Evolutionary conservation across 2,113 vertebrate species (phyloP), one percentile per base, ranked within the genome.

Genomic region (Pomatorhinus ruficollis): DNA sequence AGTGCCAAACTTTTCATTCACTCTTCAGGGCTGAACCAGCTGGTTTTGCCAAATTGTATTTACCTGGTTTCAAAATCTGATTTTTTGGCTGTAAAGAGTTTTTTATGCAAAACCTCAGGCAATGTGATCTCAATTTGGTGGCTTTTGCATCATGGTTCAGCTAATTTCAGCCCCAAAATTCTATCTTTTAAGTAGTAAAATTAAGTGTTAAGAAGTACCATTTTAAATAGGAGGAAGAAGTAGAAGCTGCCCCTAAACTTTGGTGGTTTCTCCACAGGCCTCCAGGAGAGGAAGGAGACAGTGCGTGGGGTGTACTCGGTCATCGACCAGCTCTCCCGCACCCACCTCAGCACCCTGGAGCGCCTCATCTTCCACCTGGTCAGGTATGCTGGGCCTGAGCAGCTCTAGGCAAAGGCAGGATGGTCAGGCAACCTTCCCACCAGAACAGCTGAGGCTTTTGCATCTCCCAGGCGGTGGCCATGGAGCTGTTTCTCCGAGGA

Each of bases 361-460:
- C 99, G 99, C 40, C 98, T 99, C 71, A 98, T 99, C 89, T 99
- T 99, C 97, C 99, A 99, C 96, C 98, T 99, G 25, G 99, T 99
- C 97, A 99, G 99, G 99, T 99, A 97, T 28, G 65, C 78, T 53
- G 79, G 35, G 57, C 59, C 15, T 25, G 59, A 53, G 17, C 65
- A 61, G 23, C 68, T 86, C 23, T 3, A 8, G 54, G 33, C n/a
- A 64, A 47, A 18, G 35, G 47, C 30, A 64, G 53, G 27, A 24
- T 37, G 39, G 7, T 50, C 35, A 11, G 53, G 23, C 10, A 3
- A 79, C 42, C 40, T 91, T 86, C 12, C 1, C 33, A 74, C 39
- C 0, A 0, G 24, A 89, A 25, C 0, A 37, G 12, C 53, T 16
- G 20, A 77, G 76, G 12, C 27, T 90, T 87, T 70, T 42, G 25